Evolutionary conservation across 2,113 vertebrate species (phyloP), one percentile per base, ranked within the genome.

Genomic region (Holacanthus passer): DNA sequence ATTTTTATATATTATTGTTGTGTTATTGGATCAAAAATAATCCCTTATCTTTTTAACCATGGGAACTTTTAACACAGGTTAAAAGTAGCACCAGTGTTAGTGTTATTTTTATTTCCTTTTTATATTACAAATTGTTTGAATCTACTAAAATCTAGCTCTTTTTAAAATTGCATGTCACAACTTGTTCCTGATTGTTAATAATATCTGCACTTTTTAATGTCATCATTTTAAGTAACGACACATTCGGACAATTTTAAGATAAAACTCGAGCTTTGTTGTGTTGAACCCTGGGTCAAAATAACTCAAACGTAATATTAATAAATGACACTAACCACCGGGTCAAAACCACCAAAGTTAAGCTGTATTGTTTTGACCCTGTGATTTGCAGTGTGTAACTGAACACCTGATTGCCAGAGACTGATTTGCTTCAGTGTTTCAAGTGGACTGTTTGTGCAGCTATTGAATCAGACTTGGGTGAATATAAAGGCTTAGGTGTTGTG

Each of bases 401-500:
- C 56, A 74, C 60, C 60, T 58, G 35, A 48, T 56, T 53, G 29
- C 27, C 50, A 29, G 19, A n/a, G 35, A 48, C 31, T 29, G 27
- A 56, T 67, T 50, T 76, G 53, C 41, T 47, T 68, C 10, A 1
- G 14, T 20, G 2, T 67, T 74, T 53, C 32, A 4, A 20, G 32
- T 7, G 39, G 53, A 17, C 24, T 19, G 64, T 69, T 39, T 73
- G 68, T 45, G 62, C 41, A 22, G 58, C 20, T 4, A 0, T 8
- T 37, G 60, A 53, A 63, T 64, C 35, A 27, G 76, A 72, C 66
- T n/a, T 19, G 45, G 60, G 19, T 43, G 41, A 65, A 17, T 14
- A 17, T 32, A 72, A 66, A 73, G 73, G 53, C 58, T n/a, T 41
- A 58, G 77, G 77, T 81, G 86, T 68, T 87, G 88, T 78, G 89